Percentiles rank a stretch among this genome's conserved stretches.
Conservation (phyloP, 1,140 invertebrate genomes). For the Oedothorax gibbosus region DNA sequence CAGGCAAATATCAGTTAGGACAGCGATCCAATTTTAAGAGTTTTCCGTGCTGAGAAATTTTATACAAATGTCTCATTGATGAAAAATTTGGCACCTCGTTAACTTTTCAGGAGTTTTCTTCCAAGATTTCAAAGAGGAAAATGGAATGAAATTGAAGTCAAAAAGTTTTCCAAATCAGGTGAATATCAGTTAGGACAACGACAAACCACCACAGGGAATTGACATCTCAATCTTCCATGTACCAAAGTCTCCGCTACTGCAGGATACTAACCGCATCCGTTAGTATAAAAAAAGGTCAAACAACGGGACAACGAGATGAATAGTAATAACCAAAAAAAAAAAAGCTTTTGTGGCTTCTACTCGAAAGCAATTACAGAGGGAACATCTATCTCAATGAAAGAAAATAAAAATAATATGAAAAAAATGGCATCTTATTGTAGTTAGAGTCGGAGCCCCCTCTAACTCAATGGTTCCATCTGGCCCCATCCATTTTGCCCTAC, state of each 20-base stretch:
- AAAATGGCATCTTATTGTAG: conserved; percentile 9
- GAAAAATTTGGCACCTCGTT: no score
- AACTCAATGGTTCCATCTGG: conserved; percentile 41
- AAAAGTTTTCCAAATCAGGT: no score
- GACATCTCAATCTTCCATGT: neutral
- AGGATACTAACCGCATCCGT: conserved; percentile 24
- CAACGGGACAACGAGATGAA: conserved; percentile 15
- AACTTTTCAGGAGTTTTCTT: no score
- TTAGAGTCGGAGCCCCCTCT: neutral
- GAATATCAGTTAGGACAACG: no score
- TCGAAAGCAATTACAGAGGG: conserved; percentile 47
- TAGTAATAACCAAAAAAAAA: conserved; percentile 10
- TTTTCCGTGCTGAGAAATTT: no score
- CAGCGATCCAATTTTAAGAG: no score
- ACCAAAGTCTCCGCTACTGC: no score
- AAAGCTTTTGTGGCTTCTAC: conserved; percentile 40
- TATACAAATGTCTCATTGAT: no score
- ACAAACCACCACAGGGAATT: no score
- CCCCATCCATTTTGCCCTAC: conserved; percentile 38
- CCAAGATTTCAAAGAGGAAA: no score
- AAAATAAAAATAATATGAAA: neutral
- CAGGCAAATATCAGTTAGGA: no score
- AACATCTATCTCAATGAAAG: conserved; percentile 41
- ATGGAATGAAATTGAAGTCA: no score
- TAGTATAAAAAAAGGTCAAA: conserved; percentile 30